Base-by-base conservation (phyloP, 2,797 vertebrate species). In the Enteromius treurensis region DNA sequence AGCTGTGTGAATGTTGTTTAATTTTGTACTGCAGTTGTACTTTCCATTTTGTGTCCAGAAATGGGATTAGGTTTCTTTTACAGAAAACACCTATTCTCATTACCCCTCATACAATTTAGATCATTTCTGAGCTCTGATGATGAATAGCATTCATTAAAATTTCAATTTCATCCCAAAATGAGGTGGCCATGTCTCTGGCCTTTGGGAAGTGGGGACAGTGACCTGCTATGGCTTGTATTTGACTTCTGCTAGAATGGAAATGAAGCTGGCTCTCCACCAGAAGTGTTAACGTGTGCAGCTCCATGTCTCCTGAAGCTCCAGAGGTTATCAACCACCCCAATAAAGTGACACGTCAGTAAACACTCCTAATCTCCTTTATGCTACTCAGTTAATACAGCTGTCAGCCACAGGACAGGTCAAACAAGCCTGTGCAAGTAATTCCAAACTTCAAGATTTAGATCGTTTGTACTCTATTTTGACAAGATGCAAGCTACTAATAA, bases 101-200 rank as follows among this genome's bases (percentile, higher is more conserved):
- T 47, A 6, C 3, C 42, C 60, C 23, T 76, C 60, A 67, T 51
- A 26, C 32, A 23, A 47, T 34, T 76, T 51, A 29, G 60, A 76
- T 82, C 23, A 55, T 82, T 82, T 76, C 32, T 29, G 29, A 67
- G 65, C 26, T 69, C 62, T 69, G 84, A 10, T 77, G 81, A 90
- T 89, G 73, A 88, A 91, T 85, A 84, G 80, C 87, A 71, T 80
- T 88, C 70, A 55, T 84, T 84, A 84, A 81, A 23, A 78, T 84
- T 91, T 88, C 85, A 83, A 79, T 88, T 87, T 77, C 37, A 60
- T 69, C 47, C 75, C 84, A 60, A 51, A 85, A 73, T 71, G 76
- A 77, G 70, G 83, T 51, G 60, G 86, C 76, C 34, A 86, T 87
- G 87, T 78, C 83, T 84, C 84, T 81, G 82, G 81, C 82, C 84